Base-by-base conservation (phyloP, 2,113 vertebrate genomes). In the Oreochromis spilurus region DNA sequence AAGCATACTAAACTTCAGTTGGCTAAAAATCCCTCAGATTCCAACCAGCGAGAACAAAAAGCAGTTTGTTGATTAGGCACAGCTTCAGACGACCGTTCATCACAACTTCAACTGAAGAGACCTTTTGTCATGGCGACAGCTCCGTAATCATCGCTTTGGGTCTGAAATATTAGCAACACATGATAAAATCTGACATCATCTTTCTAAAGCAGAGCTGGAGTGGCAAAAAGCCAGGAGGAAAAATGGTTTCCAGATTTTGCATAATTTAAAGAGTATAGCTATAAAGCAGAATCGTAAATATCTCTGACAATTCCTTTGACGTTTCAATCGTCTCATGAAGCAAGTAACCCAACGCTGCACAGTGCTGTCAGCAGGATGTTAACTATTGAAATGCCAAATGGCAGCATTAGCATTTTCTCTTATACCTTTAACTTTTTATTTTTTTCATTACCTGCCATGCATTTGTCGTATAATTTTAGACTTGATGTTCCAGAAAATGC, bases 121-220 rank as follows among this genome's bases (percentile, higher is more conserved):
- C 60, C 70, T 90, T 79, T 91, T 93, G 93, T 94, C 75, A 48
- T 70, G 88, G 91, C 79, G 34, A 87, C 82, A 67, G 87, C 85
- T 60, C 72, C 19, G 58, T 79, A 72, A 93, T 87, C 84, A 40
- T 50, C 67, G 48, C 90, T 54, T 87, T 84, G 86, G 81, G 21
- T 91, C 89, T 84, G 79, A 93, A 89, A 94, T 90, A 91, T 94
- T 81, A 87, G 85, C 88, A 92, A 91, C 93, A 89, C 90, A 88
- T 93, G 92, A 93, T 88, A 81, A 91, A 93, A 93, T 92, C 92
- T 95, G 95, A 95, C 94, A 93, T 95, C 93, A 94, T 94, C 80
- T 40, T 83, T 84, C 81, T 83, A 50, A 90, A 80, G 80, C 55
- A 65, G 81, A 83, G 53, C 14, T 24, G 55, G 72, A 53, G 80